Base-by-base conservation (phyloP, 2,888 invertebrate genomes). In the Coelogynopora nodosa region DNA sequence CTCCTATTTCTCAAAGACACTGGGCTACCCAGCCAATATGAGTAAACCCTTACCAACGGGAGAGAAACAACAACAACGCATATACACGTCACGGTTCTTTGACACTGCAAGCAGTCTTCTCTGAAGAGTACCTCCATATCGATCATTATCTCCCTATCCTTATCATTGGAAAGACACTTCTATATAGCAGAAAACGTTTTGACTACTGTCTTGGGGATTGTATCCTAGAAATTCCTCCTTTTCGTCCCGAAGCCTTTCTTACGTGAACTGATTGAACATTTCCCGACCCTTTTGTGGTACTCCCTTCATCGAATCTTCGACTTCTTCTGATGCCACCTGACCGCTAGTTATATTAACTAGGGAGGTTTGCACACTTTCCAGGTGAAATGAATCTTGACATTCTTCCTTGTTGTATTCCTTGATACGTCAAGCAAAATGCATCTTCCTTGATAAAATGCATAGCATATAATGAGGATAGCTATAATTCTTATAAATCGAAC, bases 311-410 rank as follows among this genome's bases (percentile, higher is more conserved):
- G 74, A 74, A 10, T 74, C 23, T 74, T 74, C 74, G 74, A 74
- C 74, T 74, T 74, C 74, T 74, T 74, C 74, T 74, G 74, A 74
- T 74, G 27, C 74, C 74, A 74, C 74, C 74, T 74, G 74, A 74
- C 23, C 74, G 23, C 74, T 26, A 13, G 27, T 74, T 74, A 74
- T 74, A 74, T 74, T 74, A 74, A 74, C 74, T 74, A 26, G 23
- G 5, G 74, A 74, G 74, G 74, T 74, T 74, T 5, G 74, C 74
- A 74, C 74, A 74, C 27, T 26, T 74, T 74, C 74, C 74, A 74
- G 74, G 74, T 26, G 2, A 74, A 74, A 74, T 13, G 74, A 26
- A 74, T 74, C 74, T 74, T 74, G 74, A 26, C 74, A 74, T 74
- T 74, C 74, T 74, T 74, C 74, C 74, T 23, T 74, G 74, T n/a